phyloP scores from a whole-genome alignment of 2,888 invertebrate species.

The Standfussiana lucernea region DNA sequence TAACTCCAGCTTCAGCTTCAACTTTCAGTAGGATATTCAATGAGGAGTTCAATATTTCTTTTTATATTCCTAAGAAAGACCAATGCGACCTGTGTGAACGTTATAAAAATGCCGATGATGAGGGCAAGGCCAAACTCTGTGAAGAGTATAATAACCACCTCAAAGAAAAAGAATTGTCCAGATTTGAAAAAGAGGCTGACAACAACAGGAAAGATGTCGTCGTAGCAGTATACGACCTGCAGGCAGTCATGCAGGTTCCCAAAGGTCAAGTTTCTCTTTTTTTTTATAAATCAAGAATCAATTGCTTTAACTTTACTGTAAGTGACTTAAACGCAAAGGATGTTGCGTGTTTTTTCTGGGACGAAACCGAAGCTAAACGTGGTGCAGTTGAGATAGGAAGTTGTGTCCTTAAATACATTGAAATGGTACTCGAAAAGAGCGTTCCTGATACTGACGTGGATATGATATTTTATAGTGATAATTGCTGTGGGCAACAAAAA shows the following conservation, averaged over 20 bases:
- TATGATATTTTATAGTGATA: slow-evolving; percentile 51
- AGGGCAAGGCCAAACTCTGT: neutral
- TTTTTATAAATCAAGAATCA: slow-evolving; percentile 55
- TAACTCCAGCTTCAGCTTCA: slow-evolving; percentile 1
- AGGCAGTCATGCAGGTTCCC: slow-evolving; percentile 29
- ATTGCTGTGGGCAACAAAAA: slow-evolving; percentile 62
- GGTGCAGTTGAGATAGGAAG: slow-evolving; percentile 35
- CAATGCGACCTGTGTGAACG: neutral
- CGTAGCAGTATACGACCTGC: slow-evolving; percentile 26
- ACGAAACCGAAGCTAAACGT: slow-evolving; percentile 20
- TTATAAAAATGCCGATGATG: slow-evolving; percentile 7
- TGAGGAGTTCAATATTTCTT: neutral
- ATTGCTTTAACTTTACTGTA: slow-evolving; percentile 56
- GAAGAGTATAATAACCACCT: slow-evolving; percentile 3
- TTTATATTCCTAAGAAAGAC: slow-evolving; percentile 7
- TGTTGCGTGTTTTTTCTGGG: slow-evolving; percentile 28
- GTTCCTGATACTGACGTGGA: slow-evolving; percentile 28
- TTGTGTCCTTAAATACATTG: slow-evolving; percentile 27
- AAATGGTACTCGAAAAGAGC: slow-evolving; percentile 1
- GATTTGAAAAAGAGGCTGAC: neutral
- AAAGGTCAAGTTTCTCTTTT: slow-evolving; percentile 39
- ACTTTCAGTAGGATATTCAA: slow-evolving; percentile 12
- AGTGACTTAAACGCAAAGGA: slow-evolving; percentile 42
- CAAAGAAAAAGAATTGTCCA: neutral
- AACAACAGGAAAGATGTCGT: slow-evolving; percentile 19